Evolutionary conservation across 1,140 invertebrate species (phyloP).

Genomic region (Ostrea denselamellosa): DNA sequence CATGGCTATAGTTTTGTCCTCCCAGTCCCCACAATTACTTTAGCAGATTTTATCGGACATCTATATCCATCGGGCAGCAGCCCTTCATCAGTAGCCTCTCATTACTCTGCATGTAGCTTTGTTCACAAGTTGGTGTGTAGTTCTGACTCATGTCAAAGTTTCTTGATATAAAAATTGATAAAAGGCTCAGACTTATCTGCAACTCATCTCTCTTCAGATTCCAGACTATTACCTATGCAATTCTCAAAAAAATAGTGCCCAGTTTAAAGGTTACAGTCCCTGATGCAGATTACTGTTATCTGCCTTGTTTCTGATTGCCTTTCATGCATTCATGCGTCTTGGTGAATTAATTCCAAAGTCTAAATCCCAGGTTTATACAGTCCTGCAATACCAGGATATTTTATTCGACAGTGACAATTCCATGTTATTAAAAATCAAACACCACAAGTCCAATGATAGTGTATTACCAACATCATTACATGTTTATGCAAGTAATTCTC

Average conservation of each 20-base stretch:
- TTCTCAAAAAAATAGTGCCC: background rate
- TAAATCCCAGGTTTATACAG: no score
- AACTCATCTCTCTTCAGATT: background rate
- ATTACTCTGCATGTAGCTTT: slow-evolving; percentile 21
- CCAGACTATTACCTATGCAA: background rate
- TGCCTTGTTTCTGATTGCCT: slow-evolving; percentile 41
- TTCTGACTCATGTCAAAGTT: background rate
- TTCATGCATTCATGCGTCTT: no score
- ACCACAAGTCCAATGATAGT: no score
- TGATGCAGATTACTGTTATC: background rate
- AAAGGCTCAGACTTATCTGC: background rate
- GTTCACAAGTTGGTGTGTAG: slow-evolving; percentile 7
- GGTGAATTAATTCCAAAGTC: background rate
- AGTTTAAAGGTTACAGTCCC: background rate
- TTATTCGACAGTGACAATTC: no score
- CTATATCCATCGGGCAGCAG: background rate
- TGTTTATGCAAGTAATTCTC: no score
- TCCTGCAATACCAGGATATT: no score
- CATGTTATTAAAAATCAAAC: no score
- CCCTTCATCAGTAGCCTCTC: background rate
- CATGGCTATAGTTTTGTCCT: background rate
- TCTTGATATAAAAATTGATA: background rate
- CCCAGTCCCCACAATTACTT: no score
- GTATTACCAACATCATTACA: no score
- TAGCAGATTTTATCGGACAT: slow-evolving; percentile 41